Base-by-base conservation (phyloP, 1,140 invertebrate genomes). In the Diachasmimorpha longicaudata region DNA sequence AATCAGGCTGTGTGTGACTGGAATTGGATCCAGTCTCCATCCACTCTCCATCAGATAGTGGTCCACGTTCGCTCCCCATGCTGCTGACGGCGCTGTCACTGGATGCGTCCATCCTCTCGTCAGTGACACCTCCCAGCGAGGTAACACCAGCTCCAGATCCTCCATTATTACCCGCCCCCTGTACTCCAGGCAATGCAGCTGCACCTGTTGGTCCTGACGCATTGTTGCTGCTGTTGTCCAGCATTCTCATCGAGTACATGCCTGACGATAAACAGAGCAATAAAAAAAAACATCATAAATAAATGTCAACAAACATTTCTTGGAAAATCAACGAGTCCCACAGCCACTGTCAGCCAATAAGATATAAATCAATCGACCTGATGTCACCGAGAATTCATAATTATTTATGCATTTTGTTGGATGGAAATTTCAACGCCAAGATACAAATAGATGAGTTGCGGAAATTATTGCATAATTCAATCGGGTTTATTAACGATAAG, bases 1-100 rank as follows among this genome's bases (percentile, higher is more conserved):
- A 90, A 76, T 91, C 90, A 8, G 87, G 86, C 63, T 91, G 88
- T 10, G 91, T 92, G 75, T 94, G 93, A 46, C 93, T 94, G 1
- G 95, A 95, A 84, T 97, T 95, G 42, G 94, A 95, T 16, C 95
- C 95, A 39, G 92, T 92, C 82, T 96, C 96, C 86, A 95, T 95
- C 95, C 95, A 96, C 81, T 96, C 96, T 16, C 94, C 95, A 83
- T 96, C 95, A 10, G 95, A 96, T 0, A 96, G 88, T 0, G 95
- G 94, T 16, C 96, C 95, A n/a, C 95, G 90, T 82, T 96, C 95
- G 6, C 95, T 96, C 8, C 95, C 95, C 95, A 97, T 96, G 2
- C 95, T 96, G 77, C 95, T 96, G 39, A 96, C 95, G 6, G 95
- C 95, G 85, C 95, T 96, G 86, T 97, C 96, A 82, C 92, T 94